Evolutionary conservation across 1,140 invertebrate species (phyloP).

Genomic region (Linepithema humile): DNA sequence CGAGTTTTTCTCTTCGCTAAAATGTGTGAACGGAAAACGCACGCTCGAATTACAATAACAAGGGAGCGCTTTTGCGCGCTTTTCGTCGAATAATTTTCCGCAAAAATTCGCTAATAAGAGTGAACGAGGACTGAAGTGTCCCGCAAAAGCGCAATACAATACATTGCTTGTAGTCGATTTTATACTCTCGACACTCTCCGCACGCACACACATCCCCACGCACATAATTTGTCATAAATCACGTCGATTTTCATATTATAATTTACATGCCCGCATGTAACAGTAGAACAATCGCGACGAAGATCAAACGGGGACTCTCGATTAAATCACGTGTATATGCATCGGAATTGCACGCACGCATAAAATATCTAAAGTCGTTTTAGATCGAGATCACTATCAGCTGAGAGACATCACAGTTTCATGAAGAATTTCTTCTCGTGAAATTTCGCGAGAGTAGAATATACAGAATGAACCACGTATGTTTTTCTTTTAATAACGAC

Average conservation of each 20-base stretch:
- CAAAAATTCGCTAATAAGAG: not conserved
- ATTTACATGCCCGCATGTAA: conserved; percentile 68
- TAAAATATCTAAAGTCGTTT: conserved; percentile 34
- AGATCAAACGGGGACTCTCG: conserved; percentile 24
- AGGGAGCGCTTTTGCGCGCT: not conserved
- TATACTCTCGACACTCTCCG: not conserved
- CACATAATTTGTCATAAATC: conserved; percentile 25
- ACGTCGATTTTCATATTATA: not conserved
- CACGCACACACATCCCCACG: not conserved
- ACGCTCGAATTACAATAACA: not conserved
- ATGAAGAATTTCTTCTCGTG: conserved; percentile 15
- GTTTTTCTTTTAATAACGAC: not conserved
- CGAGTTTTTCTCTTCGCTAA: not conserved
- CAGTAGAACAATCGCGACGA: conserved; percentile 19
- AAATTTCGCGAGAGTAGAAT: not conserved
- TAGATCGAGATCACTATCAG: conserved; percentile 47
- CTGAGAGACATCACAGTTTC: conserved; percentile 31
- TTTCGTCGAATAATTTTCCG: not conserved
- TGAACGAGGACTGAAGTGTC: not conserved
- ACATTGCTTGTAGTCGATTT: not conserved
- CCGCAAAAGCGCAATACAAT: conserved; percentile 15
- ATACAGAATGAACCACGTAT: not conserved
- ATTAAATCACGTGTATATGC: conserved; percentile 13
- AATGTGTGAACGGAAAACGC: conserved; percentile 6
- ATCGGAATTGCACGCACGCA: conserved; percentile 7